Evolutionary conservation across 2,113 vertebrate genomes (phyloP), one percentile per base, ranked within the genome.

Genomic region (Myotis davidii): DNA sequence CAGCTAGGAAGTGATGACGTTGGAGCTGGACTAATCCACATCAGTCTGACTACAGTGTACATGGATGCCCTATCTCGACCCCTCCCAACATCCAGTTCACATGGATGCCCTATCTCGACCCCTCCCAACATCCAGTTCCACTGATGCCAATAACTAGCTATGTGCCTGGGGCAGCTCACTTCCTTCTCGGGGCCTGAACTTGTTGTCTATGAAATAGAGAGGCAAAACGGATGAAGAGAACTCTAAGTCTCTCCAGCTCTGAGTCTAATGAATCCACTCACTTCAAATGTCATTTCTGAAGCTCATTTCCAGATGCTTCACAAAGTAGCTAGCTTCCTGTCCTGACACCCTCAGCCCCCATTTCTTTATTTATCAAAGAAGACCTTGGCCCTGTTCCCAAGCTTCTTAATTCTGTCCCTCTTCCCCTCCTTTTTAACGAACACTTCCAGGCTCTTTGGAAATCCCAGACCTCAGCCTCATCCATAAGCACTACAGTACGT

Each of bases 281-380:
- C 70, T 76, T 91, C 79, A 84, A 25, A 65, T 54, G n/a, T 52
- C 14, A 10, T 74, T 89, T 96, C 83, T 92, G 54, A 93, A 94
- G 56, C 81, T 95, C 56, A 77, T 90, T 90, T 94, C 52, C 73
- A 56, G n/a, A 86, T 79, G 32, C 42, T 90, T 77, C 45, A 48
- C 54, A 88, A 94, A 92, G 70, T 8, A 94, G 29, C 64, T 8
- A 94, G 29, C 64, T 85, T 72, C 34, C 65, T 76, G 12, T 3
- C 12, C 48, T 65, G 45, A 59, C 45, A 78, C 73, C 42, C 42
- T 83, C 50, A 79, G n/a, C 27, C 2, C 17, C 17, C 34, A 10
- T 56, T 74, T 70, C 27, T 69, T 79, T 61, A 5, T 85, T 67
- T 61, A 82, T 32, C 48, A 95, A 56, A 74, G 3, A 86, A 96